These are phyloP conservation scores for Eunapius fragilis DNA, from an alignment of 37 sponge, comb jelly and placozoan genomes.

Conservation along the genomic window DNA sequence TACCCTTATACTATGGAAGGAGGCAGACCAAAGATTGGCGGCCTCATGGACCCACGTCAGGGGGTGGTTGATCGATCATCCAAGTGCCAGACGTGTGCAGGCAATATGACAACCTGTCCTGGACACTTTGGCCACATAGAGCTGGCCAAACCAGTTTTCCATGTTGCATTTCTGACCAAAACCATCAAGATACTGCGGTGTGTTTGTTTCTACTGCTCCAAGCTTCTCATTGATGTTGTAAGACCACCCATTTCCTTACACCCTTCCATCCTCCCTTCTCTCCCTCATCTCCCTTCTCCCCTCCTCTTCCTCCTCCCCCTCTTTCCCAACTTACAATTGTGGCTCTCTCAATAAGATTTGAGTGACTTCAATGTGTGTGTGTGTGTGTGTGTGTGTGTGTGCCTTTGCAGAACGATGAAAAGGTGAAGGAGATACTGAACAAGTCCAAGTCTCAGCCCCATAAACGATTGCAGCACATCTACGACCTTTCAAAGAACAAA, in stretches of 20 bases:
- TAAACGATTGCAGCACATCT: constrained; percentile 81
- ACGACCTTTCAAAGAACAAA: constrained; percentile 88
- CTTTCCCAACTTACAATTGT: background rate
- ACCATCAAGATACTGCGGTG: constrained; percentile 91
- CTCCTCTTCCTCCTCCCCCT: background rate
- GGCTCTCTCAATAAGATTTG: background rate
- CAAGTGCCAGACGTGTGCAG: constrained; percentile 98
- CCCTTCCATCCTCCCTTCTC: background rate
- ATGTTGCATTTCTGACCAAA: constrained; percentile 91
- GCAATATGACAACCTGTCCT: constrained; percentile 96
- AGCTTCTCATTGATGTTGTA: constrained; percentile 90
- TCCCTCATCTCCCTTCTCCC: background rate
- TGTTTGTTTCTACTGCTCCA: constrained; percentile 97
- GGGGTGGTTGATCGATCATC: constrained; percentile 91
- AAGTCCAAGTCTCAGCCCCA: constrained; percentile 61
- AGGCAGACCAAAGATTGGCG: constrained; percentile 92
- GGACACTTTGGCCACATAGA: constrained; percentile 99
- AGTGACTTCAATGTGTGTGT: background rate
- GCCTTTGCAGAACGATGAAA: constrained; percentile 74
- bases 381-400: background rate
- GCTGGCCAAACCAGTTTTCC: constrained; percentile 96
- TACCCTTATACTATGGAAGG: constrained; percentile 98
- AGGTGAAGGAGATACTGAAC: constrained; percentile 83
- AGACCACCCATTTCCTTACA: background rate
- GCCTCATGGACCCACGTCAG: constrained; percentile 98